Base-by-base conservation (phyloP, 37 sponge, comb jelly and placozoan genomes). In the Chondrilla cf. caribensis region DNA sequence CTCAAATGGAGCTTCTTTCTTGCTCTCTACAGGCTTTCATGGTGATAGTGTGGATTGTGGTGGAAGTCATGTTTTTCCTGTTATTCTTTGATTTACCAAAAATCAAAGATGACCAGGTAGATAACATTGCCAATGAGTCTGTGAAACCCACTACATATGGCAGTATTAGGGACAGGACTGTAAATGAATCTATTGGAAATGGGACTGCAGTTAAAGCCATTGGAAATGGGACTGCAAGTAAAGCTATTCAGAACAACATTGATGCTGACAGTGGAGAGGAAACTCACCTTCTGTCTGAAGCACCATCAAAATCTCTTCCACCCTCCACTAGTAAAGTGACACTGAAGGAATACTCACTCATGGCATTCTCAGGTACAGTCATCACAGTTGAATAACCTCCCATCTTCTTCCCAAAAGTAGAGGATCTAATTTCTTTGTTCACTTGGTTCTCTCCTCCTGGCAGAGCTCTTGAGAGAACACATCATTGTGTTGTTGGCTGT, bases 41-140 rank as follows among this genome's bases (percentile, higher is more conserved):
- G 95, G 55, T 77, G 4, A 17, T 86, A 25, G 58, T 94, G 39
- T 94, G 91, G 91, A 6, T 78, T 0, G 22, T 88, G 0, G 33
- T 91, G 31, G 89, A 94, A 62, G 32, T 91, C 7, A 58, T 88
- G 78, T 84, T 91, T 54, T 38, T 94, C 0, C 72, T 94, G 58
- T 43, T 86, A 5, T 94, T 87, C 80, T 91, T 71, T 51, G 58
- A 86, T 3, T 41, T 89, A 19, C 94, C 94, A 25, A 26, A 79
- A 78, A 54, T 86, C 15, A 1, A 77, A 28, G 85, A 84, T 19
- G 43, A 60, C 6, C 25, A 78, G 54, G 55, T 24, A 78, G 8
- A 42, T 19, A 26, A n/a, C 44, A 25, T 32, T 0, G 68, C 29
- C 35, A n/a, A 67, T 3, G 68, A 6, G 15, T 22, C 24, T 21